Conservation (phyloP, 1,140 invertebrate genomes). For the Oreohelix idahoensis region DNA sequence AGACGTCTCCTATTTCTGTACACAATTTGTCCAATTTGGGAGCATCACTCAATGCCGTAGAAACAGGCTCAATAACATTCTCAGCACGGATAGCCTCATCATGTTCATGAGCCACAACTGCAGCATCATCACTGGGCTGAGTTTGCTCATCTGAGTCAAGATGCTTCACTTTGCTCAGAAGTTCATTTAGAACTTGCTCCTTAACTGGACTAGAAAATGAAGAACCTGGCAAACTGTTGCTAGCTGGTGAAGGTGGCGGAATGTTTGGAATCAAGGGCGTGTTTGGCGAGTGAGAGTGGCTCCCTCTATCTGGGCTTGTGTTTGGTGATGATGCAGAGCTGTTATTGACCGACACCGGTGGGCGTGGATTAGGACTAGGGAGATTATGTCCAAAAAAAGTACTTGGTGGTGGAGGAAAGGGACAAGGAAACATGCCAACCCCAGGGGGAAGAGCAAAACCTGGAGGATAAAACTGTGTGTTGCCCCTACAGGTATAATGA, state of each 20-base stretch:
- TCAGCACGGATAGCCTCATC: neutral
- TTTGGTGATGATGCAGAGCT: neutral
- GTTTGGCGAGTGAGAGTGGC: neutral
- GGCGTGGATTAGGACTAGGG: neutral
- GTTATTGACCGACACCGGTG: neutral
- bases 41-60: neutral
- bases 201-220: neutral
- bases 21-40: neutral
- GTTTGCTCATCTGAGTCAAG: neutral
- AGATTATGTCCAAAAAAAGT: neutral
- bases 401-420: neutral
- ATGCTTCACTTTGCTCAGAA: conserved; percentile 18
- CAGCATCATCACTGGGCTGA: neutral
- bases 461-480: conserved; percentile 8
- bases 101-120: neutral
- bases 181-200: conserved; percentile 4
- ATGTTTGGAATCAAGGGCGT: neutral
- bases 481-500: neutral
- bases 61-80: neutral
- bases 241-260: neutral
- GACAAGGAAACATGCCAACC: conserved; percentile 24
- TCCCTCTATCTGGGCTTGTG: neutral
- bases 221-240: neutral
- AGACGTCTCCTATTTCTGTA: no score
- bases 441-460: conserved; percentile 10